Evolutionary conservation across 2,888 invertebrate species (phyloP).

Genomic region (Ctena decussata): DNA sequence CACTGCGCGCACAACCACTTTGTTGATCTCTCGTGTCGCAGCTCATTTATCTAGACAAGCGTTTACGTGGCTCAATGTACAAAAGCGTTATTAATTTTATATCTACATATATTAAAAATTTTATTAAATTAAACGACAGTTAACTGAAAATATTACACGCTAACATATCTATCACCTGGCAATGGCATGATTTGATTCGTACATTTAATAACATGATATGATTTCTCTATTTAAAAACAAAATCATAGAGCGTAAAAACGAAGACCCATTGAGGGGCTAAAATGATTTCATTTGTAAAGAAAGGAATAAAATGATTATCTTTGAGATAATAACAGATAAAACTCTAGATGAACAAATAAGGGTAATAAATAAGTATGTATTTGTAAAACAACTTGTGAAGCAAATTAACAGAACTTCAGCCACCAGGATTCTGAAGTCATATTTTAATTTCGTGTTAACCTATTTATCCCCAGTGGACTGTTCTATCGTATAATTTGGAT

Average conservation of each 20-base stretch:
- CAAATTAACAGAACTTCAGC: too few relatives aligned
- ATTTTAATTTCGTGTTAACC: too few relatives aligned
- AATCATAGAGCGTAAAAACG: neutral
- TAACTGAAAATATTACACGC: neutral
- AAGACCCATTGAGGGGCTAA: neutral
- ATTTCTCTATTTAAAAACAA: neutral
- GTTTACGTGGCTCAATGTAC: neutral
- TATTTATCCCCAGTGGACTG: too few relatives aligned
- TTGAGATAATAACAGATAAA: neutral
- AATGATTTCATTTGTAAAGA: neutral
- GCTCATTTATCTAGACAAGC: too few relatives aligned
- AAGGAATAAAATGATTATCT: neutral
- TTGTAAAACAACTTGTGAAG: too few relatives aligned
- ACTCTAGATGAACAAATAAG: neutral
- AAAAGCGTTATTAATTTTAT: neutral
- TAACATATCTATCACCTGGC: neutral
- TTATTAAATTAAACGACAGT: neutral
- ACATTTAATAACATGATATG: neutral
- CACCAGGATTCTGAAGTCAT: too few relatives aligned
- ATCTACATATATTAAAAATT: neutral
- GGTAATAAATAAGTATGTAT: conserved; percentile 8
- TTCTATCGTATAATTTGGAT: too few relatives aligned
- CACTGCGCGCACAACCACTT: too few relatives aligned
- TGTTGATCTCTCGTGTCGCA: too few relatives aligned
- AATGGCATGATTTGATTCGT: neutral